Percentiles rank a stretch among this genome's conserved stretches.
phyloP scores from a whole-genome alignment of 1,140 invertebrate genomes.

The Cotesia glomerata region DNA sequence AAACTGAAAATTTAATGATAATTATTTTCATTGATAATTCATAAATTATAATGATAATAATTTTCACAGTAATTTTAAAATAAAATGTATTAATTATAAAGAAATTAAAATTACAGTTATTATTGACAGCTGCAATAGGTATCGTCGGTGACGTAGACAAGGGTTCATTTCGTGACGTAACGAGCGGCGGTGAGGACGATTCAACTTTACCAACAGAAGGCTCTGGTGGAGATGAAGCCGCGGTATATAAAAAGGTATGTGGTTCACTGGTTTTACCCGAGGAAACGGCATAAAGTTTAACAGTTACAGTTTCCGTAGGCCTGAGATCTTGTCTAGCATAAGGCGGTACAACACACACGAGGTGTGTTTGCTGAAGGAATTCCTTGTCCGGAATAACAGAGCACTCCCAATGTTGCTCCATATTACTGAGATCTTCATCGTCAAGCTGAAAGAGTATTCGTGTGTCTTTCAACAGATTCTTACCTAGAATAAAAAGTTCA shows the following conservation, averaged over 20 bases:
- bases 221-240: conserved; percentile 53
- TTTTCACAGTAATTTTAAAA: no score
- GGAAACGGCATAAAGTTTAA: conserved; percentile 82
- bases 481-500: conserved; percentile 94
- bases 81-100: no score
- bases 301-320: conserved; percentile 70
- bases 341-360: conserved; percentile 88
- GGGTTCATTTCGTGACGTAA: conserved; percentile 32
- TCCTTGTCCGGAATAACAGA: conserved; percentile 82
- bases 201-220: conserved; percentile 52
- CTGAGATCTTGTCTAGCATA: conserved; percentile 69
- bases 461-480: conserved; percentile 96
- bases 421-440: conserved; percentile 55
- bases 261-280: conserved; percentile 88
- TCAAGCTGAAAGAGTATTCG: conserved; percentile 83
- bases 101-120: no score
- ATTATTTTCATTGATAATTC: no score
- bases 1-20: no score
- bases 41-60: no score
- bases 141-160: conserved; percentile 38
- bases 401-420: conserved; percentile 74
- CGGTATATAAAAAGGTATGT: conserved; percentile 84
- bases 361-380: conserved; percentile 87
- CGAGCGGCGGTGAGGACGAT: conserved; percentile 32
- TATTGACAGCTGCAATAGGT: conserved; percentile 33